Base-by-base conservation (phyloP, 1,140 invertebrate species). In the Ctenoplectra terminalis region DNA sequence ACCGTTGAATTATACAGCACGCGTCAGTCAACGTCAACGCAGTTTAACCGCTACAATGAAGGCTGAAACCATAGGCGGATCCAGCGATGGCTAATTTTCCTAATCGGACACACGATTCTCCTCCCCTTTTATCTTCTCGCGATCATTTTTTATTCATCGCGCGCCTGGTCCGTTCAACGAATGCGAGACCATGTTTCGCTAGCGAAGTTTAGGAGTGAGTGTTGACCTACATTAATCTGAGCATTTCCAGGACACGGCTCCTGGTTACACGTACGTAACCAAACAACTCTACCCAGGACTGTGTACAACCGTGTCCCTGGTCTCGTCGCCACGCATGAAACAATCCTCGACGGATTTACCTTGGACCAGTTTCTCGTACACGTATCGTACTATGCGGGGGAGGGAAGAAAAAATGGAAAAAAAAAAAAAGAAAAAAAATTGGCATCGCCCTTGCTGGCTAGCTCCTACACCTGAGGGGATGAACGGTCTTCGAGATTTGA, bases 181-280 rank as follows among this genome's bases (percentile, higher is more conserved):
- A 61, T 31, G 46, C 58, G 29, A 74, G 40, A 8, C 72, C 71
- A 50, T 52, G 66, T 61, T 37, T 31, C 52, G 52, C 29, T 56
- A 52, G 72, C 69, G 46, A 74, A 69, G 58, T 84, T 82, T 29
- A 40, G 48, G 69, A 31, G 56, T 23, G 43, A 34, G 37, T 64
- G 81, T 80, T 87, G 82, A 86, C 85, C 81, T 83, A 85, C 54
- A 87, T 85, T 81, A 87, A 83, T 88, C 71, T 69, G 20, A 54
- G 37, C 76, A 56, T 58, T 77, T 48, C 37, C 52, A 43, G 61
- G 26, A 60, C 76, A 31, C 23, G 17, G 40, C 40, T 61, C 54
- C 40, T 50, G 69, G 40, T 48, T 60, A 7, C 66, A 58, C 23
- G 54, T 43, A 37, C 17, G 52, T 46, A 40, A n/a, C 43, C 29